Evolutionary conservation across 2,113 vertebrate genomes (phyloP).

Genomic region (Oncorhynchus gorbuscha): DNA sequence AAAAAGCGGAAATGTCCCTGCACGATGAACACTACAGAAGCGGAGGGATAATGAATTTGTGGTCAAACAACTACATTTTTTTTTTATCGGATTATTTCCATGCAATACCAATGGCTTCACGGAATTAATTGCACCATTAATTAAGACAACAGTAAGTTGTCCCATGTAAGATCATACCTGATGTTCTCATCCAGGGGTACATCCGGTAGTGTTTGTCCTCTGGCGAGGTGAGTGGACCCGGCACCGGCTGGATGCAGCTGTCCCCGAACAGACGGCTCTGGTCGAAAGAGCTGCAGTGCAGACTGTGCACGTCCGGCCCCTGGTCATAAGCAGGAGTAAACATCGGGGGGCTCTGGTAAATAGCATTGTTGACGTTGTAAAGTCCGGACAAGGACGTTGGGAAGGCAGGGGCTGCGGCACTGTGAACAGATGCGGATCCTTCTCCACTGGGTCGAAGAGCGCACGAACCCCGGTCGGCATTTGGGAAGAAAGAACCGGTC

Average conservation of each 20-base stretch:
- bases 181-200: conserved; percentile 90
- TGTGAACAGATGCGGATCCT: conserved; percentile 80
- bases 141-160: conserved; percentile 73
- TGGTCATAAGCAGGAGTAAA: conserved; percentile 82
- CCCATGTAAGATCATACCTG: conserved; percentile 81
- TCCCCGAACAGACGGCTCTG: conserved; percentile 87
- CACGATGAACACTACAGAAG: conserved; percentile 61
- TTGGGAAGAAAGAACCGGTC: conserved; percentile 85
- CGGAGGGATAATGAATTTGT: conserved; percentile 73
- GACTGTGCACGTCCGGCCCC: conserved; percentile 81
- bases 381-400: conserved; percentile 79
- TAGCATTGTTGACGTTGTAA: conserved; percentile 85
- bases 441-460: conserved; percentile 82
- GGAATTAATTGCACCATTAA: conserved; percentile 86
- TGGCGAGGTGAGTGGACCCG: conserved; percentile 79
- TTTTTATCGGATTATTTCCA: conserved; percentile 77
- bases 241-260: conserved; percentile 84
- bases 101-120: conserved; percentile 84
- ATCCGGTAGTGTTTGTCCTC: conserved; percentile 86
- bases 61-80: conserved; percentile 56
- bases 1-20: conserved; percentile 63
- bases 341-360: conserved; percentile 75
- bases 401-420: conserved; percentile 78
- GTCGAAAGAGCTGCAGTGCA: conserved; percentile 84
- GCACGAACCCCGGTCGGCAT: conserved; percentile 84